Evolutionary conservation across 2,888 invertebrate species (phyloP), one percentile per base, ranked within the genome.

Genomic region (Tanytarsus gracilentus): DNA sequence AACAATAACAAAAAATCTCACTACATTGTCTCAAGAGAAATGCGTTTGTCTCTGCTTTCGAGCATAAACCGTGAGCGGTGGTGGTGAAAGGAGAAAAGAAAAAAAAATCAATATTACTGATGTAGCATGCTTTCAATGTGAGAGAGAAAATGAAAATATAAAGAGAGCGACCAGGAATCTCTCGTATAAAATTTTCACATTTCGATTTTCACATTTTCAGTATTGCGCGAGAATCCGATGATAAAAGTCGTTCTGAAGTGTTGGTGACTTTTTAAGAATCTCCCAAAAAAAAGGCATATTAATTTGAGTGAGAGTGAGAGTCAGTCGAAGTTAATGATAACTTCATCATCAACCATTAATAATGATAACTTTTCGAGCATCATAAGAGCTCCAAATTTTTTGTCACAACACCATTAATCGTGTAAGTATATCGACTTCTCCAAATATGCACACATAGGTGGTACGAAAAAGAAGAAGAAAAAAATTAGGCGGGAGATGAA

Each of bases 401-500:
- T 44, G 53, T 36, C 56, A 56, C 33, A 33, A 56, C 18, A 23
- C 56, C 56, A 56, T 56, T 56, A 25, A 26, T 56, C 56, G 56
- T 56, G 56, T 56, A 58, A 29, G 48, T 58, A 25, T 7, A 40
- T 11, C 14, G 26, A 23, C 8, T 36, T 21, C 3, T n/a, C n/a
- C n/a, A n/a, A n/a, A n/a, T n/a, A n/a, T n/a, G n/a, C n/a, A n/a
- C n/a, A n/a, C n/a, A n/a, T n/a, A n/a, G n/a, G n/a, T n/a, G n/a
- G n/a, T n/a, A n/a, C n/a, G n/a, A n/a, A n/a, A n/a, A 16, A 23
- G 14, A 25, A n/a, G 18, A 18, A 44, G 18, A 21, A 11, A 26
- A 44, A 53, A 58, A 58, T 58, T 48, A 58, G 58, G 58, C 58
- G 58, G 58, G 58, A 58, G 58, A 48, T 29, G 58, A 27, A 48